A percentile compares a stretch with the other conserved stretches of the same genome.
phyloP scores from a whole-genome alignment of 2,888 invertebrate species.

The Platycheirus albimanus region DNA sequence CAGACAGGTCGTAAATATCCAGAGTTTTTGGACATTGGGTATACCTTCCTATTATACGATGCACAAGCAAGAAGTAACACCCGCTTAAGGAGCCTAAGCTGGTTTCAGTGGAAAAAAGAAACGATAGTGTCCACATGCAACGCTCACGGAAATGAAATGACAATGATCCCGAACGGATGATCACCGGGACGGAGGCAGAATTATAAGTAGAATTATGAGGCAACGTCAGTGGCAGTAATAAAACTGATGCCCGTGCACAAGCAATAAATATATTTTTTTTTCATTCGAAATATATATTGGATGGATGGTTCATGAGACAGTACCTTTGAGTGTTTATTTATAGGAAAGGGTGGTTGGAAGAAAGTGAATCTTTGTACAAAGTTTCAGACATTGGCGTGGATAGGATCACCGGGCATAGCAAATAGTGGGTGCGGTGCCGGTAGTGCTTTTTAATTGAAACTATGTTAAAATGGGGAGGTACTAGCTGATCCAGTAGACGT shows the following conservation, averaged over 20 bases:
- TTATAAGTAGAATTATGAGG: constrained; percentile 69
- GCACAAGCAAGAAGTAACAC: constrained; percentile 53
- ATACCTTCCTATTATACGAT: neutral
- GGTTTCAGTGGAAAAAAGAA: constrained; percentile 62
- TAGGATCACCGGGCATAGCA: too few relatives aligned
- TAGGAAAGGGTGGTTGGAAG: neutral
- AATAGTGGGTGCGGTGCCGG: too few relatives aligned
- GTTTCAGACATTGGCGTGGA: too few relatives aligned
- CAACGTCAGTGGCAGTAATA: constrained; percentile 69
- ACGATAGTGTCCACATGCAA: constrained; percentile 56
- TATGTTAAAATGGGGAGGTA: too few relatives aligned
- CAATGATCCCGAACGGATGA: constrained; percentile 69
- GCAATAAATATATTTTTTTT: constrained; percentile 65
- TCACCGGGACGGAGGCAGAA: constrained; percentile 60
- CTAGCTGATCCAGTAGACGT: too few relatives aligned
- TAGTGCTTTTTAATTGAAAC: too few relatives aligned
- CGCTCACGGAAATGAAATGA: constrained; percentile 72
- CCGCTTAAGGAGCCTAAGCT: constrained; percentile 50
- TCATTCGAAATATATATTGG: constrained; percentile 25
- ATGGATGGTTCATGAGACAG: constrained; percentile 3
- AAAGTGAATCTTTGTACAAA: constrained; percentile 1
- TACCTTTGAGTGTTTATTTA: too few relatives aligned
- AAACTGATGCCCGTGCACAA: constrained; percentile 62
- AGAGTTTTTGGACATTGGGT: constrained; percentile 56
- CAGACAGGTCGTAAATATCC: constrained; percentile 67